Base-by-base conservation (phyloP, 2,888 invertebrate species). In the Athalia circularis region DNA sequence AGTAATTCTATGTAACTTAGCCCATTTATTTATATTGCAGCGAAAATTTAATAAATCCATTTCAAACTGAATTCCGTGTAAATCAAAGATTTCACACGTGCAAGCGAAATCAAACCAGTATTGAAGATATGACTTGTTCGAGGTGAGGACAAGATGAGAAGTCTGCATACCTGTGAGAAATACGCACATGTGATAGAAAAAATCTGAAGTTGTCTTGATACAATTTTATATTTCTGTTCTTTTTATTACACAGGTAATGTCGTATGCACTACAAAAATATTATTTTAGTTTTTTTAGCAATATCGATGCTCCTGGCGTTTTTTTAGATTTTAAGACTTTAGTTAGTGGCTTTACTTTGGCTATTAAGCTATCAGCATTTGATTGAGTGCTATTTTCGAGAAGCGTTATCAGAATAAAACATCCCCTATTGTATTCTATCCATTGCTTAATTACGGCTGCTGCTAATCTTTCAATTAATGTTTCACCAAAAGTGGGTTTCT, bases 351-450 rank as follows among this genome's bases (percentile, higher is more conserved):
- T 91, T 1, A 95, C 84, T 83, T 92, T 92, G 54, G 89, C 86
- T 83, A 91, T 91, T 3, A 95, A 84, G 75, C 90, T 86, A 45
- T 88, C 88, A 43, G 91, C 91, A 6, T 92, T 88, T 5, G 87
- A 86, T 6, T 91, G 90, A 0, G 88, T 87, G 83, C 93, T 93
- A 85, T 93, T 94, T 90, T 95, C 95, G 64, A 94, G 91, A 29
- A 95, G 87, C 74, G 93, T 92, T 2, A 96, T 89, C 7, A 96
- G 89, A 77, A 96, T 91, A 88, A 96, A 97, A 84, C 96, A 96
- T 0, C 95, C 95, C 82, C 96, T 92, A 86, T 97, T 97, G 62
- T 93, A 93, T 65, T 92, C 89, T 75, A 95, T 88, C 96, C 96
- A 96, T 11, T 89, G 86, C 80, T 92, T 88, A 2, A 95, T 85